These are phyloP conservation scores for Peromyscus californicus DNA, from an alignment of 2,113 vertebrate species.

Conservation along the genomic window DNA sequence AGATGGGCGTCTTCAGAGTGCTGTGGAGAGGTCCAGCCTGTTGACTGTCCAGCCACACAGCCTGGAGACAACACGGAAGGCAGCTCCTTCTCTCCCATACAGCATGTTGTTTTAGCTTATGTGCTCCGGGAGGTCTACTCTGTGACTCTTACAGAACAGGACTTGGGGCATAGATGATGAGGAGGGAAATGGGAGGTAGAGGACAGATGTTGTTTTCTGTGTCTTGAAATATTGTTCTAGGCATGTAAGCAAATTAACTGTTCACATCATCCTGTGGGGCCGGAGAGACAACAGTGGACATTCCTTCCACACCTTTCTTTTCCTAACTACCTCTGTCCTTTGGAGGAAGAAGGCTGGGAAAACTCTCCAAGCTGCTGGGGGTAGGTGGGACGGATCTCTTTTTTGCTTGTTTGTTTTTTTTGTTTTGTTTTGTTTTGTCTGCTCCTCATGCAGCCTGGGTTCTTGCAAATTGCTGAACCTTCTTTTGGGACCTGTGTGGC, in stretches of 20 bases:
- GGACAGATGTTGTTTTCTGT: not conserved
- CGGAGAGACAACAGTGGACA: not conserved
- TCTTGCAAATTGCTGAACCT: not conserved
- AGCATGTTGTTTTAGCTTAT: fast-evolving
- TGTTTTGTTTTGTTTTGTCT: not conserved
- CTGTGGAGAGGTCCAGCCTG: fast-evolving
- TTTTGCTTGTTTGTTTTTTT: not conserved
- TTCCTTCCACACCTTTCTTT: not conserved
- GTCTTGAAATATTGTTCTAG: not conserved
- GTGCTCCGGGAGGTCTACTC: not conserved
- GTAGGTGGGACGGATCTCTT: too few species aligned
- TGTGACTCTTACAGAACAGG: not conserved
- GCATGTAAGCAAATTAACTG: not conserved
- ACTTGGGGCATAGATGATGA: not conserved
- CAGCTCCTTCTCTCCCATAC: not conserved
- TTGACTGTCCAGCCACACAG: fast-evolving
- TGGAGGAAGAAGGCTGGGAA: not conserved
- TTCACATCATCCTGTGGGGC: not conserved
- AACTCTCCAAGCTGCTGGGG: not conserved
- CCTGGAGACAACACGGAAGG: not conserved
- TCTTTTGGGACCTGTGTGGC: slow-evolving; percentile 2
- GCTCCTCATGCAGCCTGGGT: not conserved
- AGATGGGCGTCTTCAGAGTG: not conserved
- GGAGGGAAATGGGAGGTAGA: not conserved
- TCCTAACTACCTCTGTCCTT: not conserved